These are phyloP conservation scores for Epinotia ramella DNA, from an alignment of 2,888 invertebrate genomes.

Conservation along the genomic window DNA sequence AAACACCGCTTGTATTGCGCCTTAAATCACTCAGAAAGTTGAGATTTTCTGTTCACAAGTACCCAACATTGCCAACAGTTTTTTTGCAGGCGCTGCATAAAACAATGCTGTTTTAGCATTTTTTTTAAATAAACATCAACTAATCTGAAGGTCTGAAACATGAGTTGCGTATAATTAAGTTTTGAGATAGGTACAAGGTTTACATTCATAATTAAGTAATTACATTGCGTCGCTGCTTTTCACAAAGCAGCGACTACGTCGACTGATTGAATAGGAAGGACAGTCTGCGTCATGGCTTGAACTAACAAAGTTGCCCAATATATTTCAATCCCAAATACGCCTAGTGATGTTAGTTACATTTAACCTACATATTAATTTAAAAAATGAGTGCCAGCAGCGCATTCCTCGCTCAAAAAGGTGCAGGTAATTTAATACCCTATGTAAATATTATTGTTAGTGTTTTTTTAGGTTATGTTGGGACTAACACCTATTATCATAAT, in stretches of 20 bases:
- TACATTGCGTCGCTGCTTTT: too few relatives aligned
- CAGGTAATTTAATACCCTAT: constrained; percentile 9
- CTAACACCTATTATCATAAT: not conserved
- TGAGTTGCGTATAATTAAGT: not conserved
- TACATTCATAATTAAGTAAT: not conserved
- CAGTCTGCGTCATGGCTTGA: constrained; percentile 22
- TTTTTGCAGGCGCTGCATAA: constrained; percentile 6
- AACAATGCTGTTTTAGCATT: not conserved
- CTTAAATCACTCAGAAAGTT: not conserved
- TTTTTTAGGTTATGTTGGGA: constrained; percentile 32
- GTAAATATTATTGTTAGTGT: constrained; percentile 5
- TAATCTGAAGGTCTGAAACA: too few relatives aligned
- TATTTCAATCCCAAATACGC: not conserved
- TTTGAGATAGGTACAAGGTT: not conserved
- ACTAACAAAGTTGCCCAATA: constrained; percentile 19
- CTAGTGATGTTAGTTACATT: not conserved
- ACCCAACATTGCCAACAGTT: constrained; percentile 8
- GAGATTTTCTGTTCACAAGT: not conserved
- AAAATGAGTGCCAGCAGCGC: constrained; percentile 29
- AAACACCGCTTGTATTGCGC: too few relatives aligned
- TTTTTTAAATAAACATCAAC: too few relatives aligned
- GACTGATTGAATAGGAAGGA: not conserved
- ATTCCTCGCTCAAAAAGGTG: constrained; percentile 17
- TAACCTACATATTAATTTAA: not conserved
- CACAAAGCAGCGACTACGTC: not conserved